Conservation (phyloP, 2,113 vertebrate genomes). For the Lota lota region DNA sequence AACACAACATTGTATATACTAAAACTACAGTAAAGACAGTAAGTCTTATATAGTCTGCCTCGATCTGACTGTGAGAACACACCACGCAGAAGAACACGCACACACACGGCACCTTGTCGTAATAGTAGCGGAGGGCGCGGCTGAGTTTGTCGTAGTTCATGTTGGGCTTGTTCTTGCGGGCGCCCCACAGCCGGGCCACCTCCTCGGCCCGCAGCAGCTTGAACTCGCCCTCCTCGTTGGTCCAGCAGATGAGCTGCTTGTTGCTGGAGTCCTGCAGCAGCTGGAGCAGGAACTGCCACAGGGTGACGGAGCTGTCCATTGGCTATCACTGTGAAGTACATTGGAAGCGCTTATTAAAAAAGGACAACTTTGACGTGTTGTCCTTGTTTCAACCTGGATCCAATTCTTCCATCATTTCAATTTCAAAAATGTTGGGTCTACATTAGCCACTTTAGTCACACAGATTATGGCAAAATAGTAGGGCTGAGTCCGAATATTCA, state of each 20-base stretch:
- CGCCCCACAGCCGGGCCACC: conserved; percentile 95
- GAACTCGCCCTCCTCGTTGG: conserved; percentile 93
- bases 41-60: too few species aligned
- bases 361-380: not conserved
- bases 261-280: conserved; percentile 90
- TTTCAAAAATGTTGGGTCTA: not conserved
- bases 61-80: too few species aligned
- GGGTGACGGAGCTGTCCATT: conserved; percentile 97
- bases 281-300: conserved; percentile 99
- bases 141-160: conserved; percentile 99
- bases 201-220: conserved; percentile 96
- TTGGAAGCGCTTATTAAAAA: not conserved
- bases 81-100: too few species aligned
- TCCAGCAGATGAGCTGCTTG: conserved; percentile 94
- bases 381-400: too few species aligned
- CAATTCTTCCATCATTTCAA: not conserved
- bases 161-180: conserved; percentile 96
- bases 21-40: too few species aligned
- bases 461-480: not conserved
- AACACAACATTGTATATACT: too few species aligned
- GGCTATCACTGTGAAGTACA: conserved; percentile 66
- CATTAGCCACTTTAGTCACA: not conserved
- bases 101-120: conserved; percentile 84
- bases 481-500: too few species aligned
- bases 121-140: conserved; percentile 96